These are phyloP conservation scores for Geodia barretti DNA, from an alignment of 37 sponge, comb jelly and placozoan genomes.

Conservation along the genomic window DNA sequence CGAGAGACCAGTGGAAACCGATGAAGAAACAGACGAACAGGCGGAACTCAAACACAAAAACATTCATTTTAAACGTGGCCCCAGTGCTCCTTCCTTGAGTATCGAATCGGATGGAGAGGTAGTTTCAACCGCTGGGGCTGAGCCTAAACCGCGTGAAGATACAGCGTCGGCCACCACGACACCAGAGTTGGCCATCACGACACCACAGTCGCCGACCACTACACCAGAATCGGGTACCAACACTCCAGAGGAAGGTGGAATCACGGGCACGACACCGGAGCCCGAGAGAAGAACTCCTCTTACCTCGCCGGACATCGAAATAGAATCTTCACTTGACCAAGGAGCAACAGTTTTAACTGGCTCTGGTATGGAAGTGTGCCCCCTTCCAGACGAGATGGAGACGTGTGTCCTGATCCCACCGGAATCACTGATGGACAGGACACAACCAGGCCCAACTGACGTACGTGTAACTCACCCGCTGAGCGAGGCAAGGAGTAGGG, in stretches of 20 bases:
- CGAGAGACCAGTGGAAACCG: conserved; percentile 2
- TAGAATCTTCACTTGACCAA: background rate
- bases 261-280: background rate
- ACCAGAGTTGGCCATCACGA: background rate
- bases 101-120: background rate
- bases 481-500: background rate
- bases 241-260: background rate
- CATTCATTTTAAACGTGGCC: no score
- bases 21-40: conserved; percentile 33
- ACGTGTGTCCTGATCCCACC: background rate
- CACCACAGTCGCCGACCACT: background rate
- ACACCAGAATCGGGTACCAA: background rate
- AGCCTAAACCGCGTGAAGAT: background rate
- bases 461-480: background rate
- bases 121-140: background rate
- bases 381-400: background rate
- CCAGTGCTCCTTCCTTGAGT: background rate
- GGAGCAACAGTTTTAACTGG: no score
- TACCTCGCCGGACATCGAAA: background rate
- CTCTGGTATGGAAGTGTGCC: background rate
- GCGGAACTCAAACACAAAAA: background rate
- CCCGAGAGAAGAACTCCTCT: background rate
- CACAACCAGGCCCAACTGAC: background rate
- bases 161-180: background rate
- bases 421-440: background rate